Conservation (phyloP, 2,888 invertebrate genomes). For the Athalia cordata region DNA sequence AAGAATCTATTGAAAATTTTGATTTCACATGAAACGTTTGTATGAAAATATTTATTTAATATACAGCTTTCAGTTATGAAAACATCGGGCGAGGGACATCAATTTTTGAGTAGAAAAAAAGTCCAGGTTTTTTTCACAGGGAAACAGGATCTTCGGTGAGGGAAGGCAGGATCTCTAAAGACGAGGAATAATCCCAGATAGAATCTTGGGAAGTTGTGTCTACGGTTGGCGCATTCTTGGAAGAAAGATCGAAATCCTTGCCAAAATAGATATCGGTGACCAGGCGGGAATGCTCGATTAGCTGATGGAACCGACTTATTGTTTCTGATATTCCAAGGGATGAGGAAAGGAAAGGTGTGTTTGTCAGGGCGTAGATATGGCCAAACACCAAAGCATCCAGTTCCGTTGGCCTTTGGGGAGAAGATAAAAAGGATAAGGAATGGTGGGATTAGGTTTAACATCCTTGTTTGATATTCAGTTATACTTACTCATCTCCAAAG, state of each 20-base stretch:
- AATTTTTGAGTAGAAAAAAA: no score
- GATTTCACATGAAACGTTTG: not conserved
- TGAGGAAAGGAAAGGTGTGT: slow-evolving; percentile 67
- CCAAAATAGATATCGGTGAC: slow-evolving; percentile 57
- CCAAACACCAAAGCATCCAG: slow-evolving; percentile 88
- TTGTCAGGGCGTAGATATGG: slow-evolving; percentile 75
- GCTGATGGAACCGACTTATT: slow-evolving; percentile 72
- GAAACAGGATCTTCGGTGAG: slow-evolving; percentile 54
- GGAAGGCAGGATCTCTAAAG: slow-evolving; percentile 56
- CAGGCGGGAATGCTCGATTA: slow-evolving; percentile 67
- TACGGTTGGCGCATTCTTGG: slow-evolving; percentile 19
- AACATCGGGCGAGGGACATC: no score
- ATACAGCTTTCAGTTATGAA: no score
- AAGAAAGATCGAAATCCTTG: slow-evolving; percentile 29
- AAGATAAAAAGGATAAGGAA: slow-evolving; percentile 32
- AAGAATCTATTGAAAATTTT: not conserved
- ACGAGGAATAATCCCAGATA: slow-evolving; percentile 55
- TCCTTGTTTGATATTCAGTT: not conserved
- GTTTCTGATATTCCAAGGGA: slow-evolving; percentile 67
- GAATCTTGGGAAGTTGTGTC: slow-evolving; percentile 58
- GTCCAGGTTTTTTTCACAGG: not conserved
- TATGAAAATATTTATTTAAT: not conserved
- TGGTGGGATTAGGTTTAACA: no score
- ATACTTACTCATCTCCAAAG: slow-evolving; percentile 84
- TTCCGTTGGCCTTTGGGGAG: slow-evolving; percentile 79